Conservation (phyloP, 2,797 vertebrate species). For the Tapirus indicus region DNA sequence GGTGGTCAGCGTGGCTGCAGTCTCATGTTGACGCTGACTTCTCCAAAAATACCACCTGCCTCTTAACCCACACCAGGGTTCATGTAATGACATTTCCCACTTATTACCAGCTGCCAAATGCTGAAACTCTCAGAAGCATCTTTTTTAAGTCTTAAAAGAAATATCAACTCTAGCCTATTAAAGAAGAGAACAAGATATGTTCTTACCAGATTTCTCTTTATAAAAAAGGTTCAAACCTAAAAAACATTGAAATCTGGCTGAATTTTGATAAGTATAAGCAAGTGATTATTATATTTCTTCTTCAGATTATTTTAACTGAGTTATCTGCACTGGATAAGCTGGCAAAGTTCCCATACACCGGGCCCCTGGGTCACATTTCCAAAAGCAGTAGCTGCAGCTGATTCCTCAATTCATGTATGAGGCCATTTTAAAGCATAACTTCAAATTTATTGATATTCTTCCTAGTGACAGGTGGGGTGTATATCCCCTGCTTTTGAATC, state of each 20-base stretch:
- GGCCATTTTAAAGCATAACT: not conserved
- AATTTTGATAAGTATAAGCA: not conserved
- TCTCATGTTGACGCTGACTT: conserved; percentile 72
- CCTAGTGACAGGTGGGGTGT: not conserved
- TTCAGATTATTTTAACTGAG: conserved; percentile 37
- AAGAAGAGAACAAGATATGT: not conserved
- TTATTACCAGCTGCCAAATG: conserved; percentile 68
- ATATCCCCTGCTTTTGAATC: not conserved
- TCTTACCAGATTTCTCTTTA: conserved; percentile 8
- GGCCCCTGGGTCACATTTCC: not conserved
- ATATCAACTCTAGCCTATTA: conserved; percentile 28
- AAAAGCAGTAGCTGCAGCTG: not conserved
- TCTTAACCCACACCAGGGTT: conserved; percentile 65
- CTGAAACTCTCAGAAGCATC: conserved; percentile 71
- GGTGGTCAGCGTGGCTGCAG: conserved; percentile 73
- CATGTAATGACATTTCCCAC: conserved; percentile 79
- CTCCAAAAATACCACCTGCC: conserved; percentile 83
- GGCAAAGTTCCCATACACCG: not conserved
- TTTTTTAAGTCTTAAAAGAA: conserved; percentile 63
- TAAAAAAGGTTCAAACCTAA: not conserved
- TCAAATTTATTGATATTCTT: not conserved
- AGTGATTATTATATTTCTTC: conserved; percentile 32
- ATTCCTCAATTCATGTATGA: not conserved
- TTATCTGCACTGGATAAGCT: not conserved
- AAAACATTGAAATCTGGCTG: not conserved